phyloP scores from a whole-genome alignment of 2,113 vertebrate genomes.

The Colossoma macropomum region DNA sequence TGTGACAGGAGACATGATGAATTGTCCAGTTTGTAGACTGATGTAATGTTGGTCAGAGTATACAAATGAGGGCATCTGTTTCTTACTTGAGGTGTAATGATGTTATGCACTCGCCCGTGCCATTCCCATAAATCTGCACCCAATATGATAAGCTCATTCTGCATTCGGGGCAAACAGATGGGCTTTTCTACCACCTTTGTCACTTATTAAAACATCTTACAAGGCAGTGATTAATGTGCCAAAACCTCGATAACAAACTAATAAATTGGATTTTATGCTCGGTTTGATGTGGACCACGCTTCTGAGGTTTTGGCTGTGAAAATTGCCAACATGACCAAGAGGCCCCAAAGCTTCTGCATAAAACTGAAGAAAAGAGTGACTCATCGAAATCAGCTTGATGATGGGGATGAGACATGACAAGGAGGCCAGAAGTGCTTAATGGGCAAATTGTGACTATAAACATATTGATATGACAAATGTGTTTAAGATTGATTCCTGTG shows the following conservation, averaged over 20 bases:
- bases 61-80: not conserved
- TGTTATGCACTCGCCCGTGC: conserved; percentile 9
- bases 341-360: conserved; percentile 41
- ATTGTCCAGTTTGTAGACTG: not conserved
- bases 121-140: conserved; percentile 14
- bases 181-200: conserved; percentile 19
- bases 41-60: conserved; percentile 25
- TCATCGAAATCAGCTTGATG: not conserved
- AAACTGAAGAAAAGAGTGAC: conserved; percentile 46
- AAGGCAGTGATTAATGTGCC: conserved; percentile 1
- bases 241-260: conserved; percentile 8
- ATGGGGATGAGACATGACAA: not conserved
- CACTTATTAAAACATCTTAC: conserved; percentile 29
- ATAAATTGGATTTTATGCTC: conserved; percentile 7
- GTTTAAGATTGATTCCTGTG: not conserved
- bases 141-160: not conserved
- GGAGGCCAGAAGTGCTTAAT: not conserved
- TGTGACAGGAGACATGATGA: no score
- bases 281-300: conserved; percentile 25
- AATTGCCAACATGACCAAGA: conserved; percentile 20
- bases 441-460: not conserved
- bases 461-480: conserved; percentile 16
- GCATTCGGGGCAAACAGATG: conserved; percentile 17
- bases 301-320: conserved; percentile 47
- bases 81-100: conserved; percentile 11